Base-by-base conservation (phyloP, 2,888 invertebrate species). In the Caenorhabditis sinica region DNA sequence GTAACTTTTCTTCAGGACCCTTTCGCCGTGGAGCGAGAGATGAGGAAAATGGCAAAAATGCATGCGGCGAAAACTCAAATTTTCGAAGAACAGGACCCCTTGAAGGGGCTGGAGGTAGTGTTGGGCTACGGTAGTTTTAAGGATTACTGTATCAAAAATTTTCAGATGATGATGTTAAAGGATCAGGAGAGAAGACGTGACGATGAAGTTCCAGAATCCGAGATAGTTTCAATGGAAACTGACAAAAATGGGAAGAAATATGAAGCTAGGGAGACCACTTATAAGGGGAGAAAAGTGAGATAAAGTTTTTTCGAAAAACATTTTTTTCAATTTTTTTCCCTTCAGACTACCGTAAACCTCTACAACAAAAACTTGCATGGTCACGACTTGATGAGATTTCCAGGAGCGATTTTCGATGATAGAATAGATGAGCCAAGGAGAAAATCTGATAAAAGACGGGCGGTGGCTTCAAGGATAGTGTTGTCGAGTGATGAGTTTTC, bases 351-450 rank as follows among this genome's bases (percentile, higher is more conserved):
- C 8, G 81, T 85, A 4, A 71, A 82, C n/a, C 36, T 85, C 25
- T 77, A 61, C 68, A 82, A 85, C 36, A 45, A 63, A 15, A 61
- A 80, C 9, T 23, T 85, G 0, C 56, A 82, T 40, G 81, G 81
- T 6, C 85, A 85, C 43, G 85, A 85, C 56, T 63, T 73, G n/a
- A 65, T 85, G 56, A 43, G 72, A 58, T 73, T 56, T 30, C 85
- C 85, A 0, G 85, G 85, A 11, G 85, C 85, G 0, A 74, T 85
- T 53, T 80, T 85, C 43, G 77, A 85, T 45, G 76, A 76, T 43
- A 58, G 51, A n/a, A 68, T 81, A 0, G 68, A 81, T 60, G 66
- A 74, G 30, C 81, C 81, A 28, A 61, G 80, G 13, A 25, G 72
- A 20, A 80, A 82, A 60, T 77, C 77, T 4, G 82, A 83, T 66